phyloP scores from a whole-genome alignment of 1,140 invertebrate species.

The Potamilus streckersoni region DNA sequence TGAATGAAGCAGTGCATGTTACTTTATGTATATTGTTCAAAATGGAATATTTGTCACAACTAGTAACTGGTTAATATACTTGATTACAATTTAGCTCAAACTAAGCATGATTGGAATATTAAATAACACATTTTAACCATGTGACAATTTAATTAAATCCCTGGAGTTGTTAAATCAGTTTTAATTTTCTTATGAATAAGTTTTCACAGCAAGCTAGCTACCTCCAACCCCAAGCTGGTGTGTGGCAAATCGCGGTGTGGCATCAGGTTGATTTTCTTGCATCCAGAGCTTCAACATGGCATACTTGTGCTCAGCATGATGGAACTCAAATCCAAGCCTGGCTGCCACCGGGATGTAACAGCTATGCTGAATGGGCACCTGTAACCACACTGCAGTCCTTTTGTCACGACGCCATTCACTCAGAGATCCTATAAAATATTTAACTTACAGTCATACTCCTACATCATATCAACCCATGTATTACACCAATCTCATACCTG shows the following conservation, averaged over 20 bases:
- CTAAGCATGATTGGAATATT: no score
- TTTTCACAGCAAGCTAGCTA: constrained; percentile 9
- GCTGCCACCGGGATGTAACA: constrained; percentile 43
- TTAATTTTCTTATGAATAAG: no score
- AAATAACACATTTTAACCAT: no score
- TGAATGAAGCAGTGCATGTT: no score
- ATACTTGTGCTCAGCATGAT: constrained; percentile 82
- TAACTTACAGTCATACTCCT: background rate
- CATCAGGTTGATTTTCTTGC: constrained; percentile 72
- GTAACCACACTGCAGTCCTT: constrained; percentile 40
- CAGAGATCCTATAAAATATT: constrained; percentile 28
- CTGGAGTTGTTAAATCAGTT: no score
- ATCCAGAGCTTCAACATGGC: constrained; percentile 87
- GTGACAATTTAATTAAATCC: no score
- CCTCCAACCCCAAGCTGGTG: constrained; percentile 77
- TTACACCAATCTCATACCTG: no score
- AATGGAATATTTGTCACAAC: no score
- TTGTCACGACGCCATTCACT: constrained; percentile 26
- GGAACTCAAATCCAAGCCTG: constrained; percentile 84
- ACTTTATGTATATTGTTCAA: no score
- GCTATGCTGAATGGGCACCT: constrained; percentile 41
- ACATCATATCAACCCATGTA: no score
- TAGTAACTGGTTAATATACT: no score
- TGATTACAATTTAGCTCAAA: no score
- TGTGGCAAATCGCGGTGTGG: constrained; percentile 83